Evolutionary conservation across 2,113 vertebrate genomes (phyloP).

Genomic region (Empidonax traillii): DNA sequence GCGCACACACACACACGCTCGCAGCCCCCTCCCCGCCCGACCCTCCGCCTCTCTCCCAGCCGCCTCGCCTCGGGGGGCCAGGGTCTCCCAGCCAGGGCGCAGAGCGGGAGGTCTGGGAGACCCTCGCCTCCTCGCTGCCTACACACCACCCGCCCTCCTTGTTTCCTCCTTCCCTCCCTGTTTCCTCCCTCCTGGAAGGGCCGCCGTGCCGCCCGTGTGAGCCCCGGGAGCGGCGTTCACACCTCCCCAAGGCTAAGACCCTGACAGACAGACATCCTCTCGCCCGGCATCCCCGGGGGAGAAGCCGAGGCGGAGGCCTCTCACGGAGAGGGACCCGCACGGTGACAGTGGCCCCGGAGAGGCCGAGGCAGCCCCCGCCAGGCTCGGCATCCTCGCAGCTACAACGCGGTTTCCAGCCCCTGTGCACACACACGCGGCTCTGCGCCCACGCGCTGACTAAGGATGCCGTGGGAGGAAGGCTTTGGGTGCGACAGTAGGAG

Average conservation of each 20-base stretch:
- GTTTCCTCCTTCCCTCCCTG: not conserved
- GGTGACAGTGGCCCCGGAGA: not conserved
- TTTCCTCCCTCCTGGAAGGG: not conserved
- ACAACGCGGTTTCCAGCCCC: not conserved
- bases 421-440: not conserved
- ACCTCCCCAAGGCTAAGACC: not conserved
- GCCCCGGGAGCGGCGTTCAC: not conserved
- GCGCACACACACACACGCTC: not conserved
- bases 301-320: not conserved
- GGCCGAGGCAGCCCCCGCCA: not conserved
- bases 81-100: not conserved
- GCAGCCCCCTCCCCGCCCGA: not conserved
- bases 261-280: not conserved
- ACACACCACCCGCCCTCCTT: rapidly evolving
- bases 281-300: not conserved
- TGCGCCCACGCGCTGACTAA: conserved; percentile 11
- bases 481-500: not conserved
- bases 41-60: not conserved
- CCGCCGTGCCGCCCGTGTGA: not conserved
- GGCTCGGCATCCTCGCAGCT: not conserved
- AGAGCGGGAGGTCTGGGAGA: not conserved
- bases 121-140: not conserved
- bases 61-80: not conserved
- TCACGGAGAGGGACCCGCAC: not conserved
- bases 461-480: conserved; percentile 22